Base-by-base conservation (phyloP, 2,888 invertebrate genomes). In the Ormyrus rosae region DNA sequence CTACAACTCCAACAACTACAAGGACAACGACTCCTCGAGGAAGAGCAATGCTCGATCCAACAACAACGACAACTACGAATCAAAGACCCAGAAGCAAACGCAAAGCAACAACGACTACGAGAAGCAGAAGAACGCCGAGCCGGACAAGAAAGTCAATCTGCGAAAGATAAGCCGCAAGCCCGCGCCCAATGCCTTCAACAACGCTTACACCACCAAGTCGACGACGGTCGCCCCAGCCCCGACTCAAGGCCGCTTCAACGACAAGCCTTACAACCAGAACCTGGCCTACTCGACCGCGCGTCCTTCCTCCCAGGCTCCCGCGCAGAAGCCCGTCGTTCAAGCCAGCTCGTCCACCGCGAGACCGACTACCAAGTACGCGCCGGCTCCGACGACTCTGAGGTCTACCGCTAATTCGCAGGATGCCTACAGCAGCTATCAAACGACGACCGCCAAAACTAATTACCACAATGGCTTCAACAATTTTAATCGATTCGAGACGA, bases 111-210 rank as follows among this genome's bases (percentile, higher is more conserved):
- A 10, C 9, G 90, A 91, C 11, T 92, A 89, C 11, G 91, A 91
- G 7, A 93, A 92, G 80, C 92, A 92, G 34, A 92, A 93, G n/a
- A 84, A 84, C 2, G 82, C 80, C 19, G 84, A 85, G 6, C 78
- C 83, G 13, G 83, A 84, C 69, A 90, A 86, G 68, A 89, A 87
- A 58, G 72, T 81, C 2, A 87, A 87, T 0, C 79, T 88, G 0
- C 80, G 90, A 45, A 90, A 90, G 74, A 72, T 87, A 55, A 87
- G 86, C 65, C 84, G 90, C 10, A 90, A 90, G 55, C 86, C 85
- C 70, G 86, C 83, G 10, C 86, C 84, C 68, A 84, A 84, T 67
- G 82, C 68, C 9, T 84, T 83, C 73, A 84, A 79, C 61, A 85
- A 86, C 73, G 82, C 75, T 6, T 76, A 87, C 8, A 69, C 84